Conservation (phyloP, 2,113 vertebrate species). For the Mola mola region DNA sequence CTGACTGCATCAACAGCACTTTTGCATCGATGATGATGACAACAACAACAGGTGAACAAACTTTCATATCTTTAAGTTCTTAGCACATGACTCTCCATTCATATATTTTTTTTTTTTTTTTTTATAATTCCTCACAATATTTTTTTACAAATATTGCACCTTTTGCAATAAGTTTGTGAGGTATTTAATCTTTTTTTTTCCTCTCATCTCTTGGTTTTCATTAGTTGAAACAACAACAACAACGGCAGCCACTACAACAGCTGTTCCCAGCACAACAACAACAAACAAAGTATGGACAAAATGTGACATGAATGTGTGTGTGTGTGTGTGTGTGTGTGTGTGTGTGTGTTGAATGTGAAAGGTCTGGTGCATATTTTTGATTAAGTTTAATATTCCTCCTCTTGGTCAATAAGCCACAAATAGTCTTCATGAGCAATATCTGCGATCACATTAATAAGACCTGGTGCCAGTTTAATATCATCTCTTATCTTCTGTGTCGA, state of each 20-base stretch:
- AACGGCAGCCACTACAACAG: background rate
- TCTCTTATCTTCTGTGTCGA: background rate
- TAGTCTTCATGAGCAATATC: background rate
- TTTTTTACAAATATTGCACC: too few species aligned
- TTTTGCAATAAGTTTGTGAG: background rate
- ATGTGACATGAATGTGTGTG: background rate
- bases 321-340: background rate
- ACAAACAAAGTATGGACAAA: slow-evolving; percentile 67
- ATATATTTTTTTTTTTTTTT: too few species aligned
- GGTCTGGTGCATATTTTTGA: too few species aligned
- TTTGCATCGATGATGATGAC: slow-evolving; percentile 51
- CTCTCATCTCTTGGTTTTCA: background rate
- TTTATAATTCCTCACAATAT: too few species aligned
- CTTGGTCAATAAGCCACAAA: background rate
- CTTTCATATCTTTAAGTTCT: background rate
- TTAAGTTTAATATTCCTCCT: background rate
- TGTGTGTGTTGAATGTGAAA: background rate
- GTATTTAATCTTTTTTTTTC: background rate
- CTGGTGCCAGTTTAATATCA: background rate
- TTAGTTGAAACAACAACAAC: background rate
- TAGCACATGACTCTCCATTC: too few species aligned
- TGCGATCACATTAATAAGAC: too few species aligned
- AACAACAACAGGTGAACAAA: slow-evolving; percentile 57
- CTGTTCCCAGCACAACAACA: slow-evolving; percentile 24
- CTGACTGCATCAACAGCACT: slow-evolving; percentile 72